A percentile compares a stretch with the other conserved stretches of the same genome.
Conservation (phyloP, 2,888 invertebrate genomes). For the Cheilosia scutellata region DNA sequence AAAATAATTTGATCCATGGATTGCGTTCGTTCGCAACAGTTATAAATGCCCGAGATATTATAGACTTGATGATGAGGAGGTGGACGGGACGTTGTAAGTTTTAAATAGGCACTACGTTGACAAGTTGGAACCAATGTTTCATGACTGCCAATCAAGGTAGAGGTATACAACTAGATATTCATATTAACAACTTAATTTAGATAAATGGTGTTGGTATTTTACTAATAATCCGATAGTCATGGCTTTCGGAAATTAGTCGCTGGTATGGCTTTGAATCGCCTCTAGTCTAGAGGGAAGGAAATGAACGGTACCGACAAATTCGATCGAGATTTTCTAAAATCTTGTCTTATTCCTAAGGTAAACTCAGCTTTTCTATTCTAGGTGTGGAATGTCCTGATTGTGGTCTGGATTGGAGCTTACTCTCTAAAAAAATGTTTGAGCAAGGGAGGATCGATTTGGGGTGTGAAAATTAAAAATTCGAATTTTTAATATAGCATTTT, state of each 20-base stretch:
- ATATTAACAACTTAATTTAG: conserved; percentile 33
- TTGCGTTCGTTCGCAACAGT: background rate
- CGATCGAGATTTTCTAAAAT: too few species aligned
- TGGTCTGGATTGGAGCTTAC: too few species aligned
- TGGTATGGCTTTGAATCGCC: background rate
- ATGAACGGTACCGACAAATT: too few species aligned
- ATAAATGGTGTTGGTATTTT: conserved; percentile 17
- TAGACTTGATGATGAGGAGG: background rate
- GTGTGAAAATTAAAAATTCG: too few species aligned
- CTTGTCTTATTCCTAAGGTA: too few species aligned
- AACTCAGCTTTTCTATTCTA: too few species aligned
- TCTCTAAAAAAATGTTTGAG: too few species aligned
- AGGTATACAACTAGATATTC: conserved; percentile 11
- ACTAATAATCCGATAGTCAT: background rate
- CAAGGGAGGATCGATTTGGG: too few species aligned
- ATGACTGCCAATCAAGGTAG: background rate
- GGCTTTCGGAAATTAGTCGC: background rate
- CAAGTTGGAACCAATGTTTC: conserved; percentile 24
- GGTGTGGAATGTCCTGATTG: too few species aligned
- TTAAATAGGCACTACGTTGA: conserved; percentile 15
- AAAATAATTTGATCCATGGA: background rate
- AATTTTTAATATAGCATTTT: too few species aligned
- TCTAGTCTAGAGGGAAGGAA: too few species aligned
- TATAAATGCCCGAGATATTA: background rate
- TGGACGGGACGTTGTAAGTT: background rate